Evolutionary conservation across 2,888 invertebrate genomes (phyloP).

Genomic region (Agrotis puta): DNA sequence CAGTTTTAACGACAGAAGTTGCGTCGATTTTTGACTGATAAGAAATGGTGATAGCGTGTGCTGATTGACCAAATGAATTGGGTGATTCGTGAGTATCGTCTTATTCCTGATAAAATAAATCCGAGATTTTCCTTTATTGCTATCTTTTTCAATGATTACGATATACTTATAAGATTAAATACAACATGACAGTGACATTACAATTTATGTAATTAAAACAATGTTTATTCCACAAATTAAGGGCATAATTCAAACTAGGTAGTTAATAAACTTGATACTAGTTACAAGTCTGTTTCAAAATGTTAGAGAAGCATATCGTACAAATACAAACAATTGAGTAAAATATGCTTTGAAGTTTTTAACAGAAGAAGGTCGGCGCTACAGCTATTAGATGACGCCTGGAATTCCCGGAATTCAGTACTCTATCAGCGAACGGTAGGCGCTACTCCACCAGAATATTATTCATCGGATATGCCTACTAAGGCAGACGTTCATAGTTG

Average conservation of each 20-base stretch:
- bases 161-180: conserved; percentile 19
- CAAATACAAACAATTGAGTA: conserved; percentile 10
- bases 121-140: conserved; percentile 8
- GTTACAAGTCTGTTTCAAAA: conserved; percentile 1
- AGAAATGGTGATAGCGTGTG: conserved; percentile 23
- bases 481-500: conserved; percentile 24
- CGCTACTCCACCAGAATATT: conserved; percentile 44
- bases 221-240: neutral
- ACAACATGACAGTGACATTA: conserved; percentile 28
- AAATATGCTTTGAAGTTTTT: conserved; percentile 63
- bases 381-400: conserved; percentile 52
- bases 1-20: conserved; percentile 1
- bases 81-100: conserved; percentile 17
- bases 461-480: conserved; percentile 38
- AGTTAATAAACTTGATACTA: neutral
- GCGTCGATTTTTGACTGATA: conserved; percentile 31
- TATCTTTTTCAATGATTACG: conserved; percentile 25
- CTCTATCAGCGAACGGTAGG: conserved; percentile 49
- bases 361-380: conserved; percentile 43
- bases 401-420: conserved; percentile 64
- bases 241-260: neutral
- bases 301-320: neutral
- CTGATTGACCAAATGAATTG: conserved; percentile 40
- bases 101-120: conserved; percentile 39
- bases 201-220: neutral